Evolutionary conservation across 2,888 invertebrate genomes (phyloP).

Genomic region (Timandra comae): DNA sequence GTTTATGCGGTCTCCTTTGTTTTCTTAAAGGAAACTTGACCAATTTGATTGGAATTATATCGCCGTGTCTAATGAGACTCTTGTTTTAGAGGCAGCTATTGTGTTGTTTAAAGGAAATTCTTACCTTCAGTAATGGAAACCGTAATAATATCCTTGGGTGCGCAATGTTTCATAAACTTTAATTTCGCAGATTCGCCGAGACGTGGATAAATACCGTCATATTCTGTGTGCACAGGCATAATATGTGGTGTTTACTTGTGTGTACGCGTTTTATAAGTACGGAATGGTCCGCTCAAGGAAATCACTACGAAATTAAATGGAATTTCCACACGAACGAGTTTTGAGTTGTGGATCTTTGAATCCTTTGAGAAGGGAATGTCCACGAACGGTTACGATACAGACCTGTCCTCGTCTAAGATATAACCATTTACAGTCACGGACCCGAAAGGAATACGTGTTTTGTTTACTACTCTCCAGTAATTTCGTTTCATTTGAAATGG

Average conservation of each 20-base stretch:
- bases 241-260: conserved; percentile 19
- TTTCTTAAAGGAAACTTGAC: conserved; percentile 15
- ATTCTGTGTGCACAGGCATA: conserved; percentile 18
- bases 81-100: conserved; percentile 9
- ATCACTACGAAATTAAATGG: conserved; percentile 54
- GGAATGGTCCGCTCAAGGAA: conserved; percentile 27
- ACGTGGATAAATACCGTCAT: conserved; percentile 19
- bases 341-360: conserved; percentile 46
- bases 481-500: too few relatives aligned
- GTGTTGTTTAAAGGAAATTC: conserved; percentile 10
- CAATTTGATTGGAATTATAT: conserved; percentile 16
- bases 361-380: conserved; percentile 40
- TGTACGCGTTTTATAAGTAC: conserved; percentile 19
- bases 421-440: conserved; percentile 9
- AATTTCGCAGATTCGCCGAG: conserved; percentile 19
- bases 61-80: conserved; percentile 13
- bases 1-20: conserved; percentile 23
- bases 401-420: conserved; percentile 23
- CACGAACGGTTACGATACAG: conserved; percentile 16
- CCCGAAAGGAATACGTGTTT: conserved; percentile 16
- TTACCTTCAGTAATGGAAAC: conserved; percentile 11
- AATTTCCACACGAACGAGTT: conserved; percentile 54
- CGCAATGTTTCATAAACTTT: conserved; percentile 20
- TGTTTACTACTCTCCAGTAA: conserved; percentile 11
- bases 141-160: conserved; percentile 9